These are phyloP conservation scores for Pipistrellus pipistrellus DNA, from an alignment of 2,797 vertebrate genomes.

Conservation along the genomic window DNA sequence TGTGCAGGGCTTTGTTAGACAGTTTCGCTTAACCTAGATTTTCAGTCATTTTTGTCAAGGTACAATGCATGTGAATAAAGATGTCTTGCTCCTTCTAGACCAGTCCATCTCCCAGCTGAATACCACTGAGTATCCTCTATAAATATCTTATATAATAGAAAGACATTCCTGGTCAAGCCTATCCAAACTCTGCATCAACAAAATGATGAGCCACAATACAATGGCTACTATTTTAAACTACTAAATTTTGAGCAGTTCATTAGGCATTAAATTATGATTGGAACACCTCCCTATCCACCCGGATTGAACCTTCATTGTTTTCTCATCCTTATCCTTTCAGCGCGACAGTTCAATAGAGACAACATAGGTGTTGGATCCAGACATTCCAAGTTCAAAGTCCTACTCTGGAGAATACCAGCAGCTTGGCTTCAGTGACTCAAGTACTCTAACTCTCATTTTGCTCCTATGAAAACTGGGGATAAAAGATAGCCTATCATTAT, in stretches of 20 bases:
- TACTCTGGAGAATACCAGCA: not conserved
- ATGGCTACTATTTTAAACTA: not conserved
- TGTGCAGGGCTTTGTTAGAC: rapidly evolving
- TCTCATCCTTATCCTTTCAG: not conserved
- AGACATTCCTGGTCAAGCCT: not conserved
- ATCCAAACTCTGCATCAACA: not conserved
- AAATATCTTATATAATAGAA: not conserved
- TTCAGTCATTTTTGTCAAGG: not conserved
- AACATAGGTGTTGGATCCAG: not conserved
- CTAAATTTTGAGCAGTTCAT: not conserved
- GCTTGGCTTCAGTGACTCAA: not conserved
- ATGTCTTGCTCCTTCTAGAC: not conserved
- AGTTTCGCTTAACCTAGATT: not conserved
- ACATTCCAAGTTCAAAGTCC: not conserved
- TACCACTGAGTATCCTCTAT: not conserved
- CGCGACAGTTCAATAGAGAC: not conserved
- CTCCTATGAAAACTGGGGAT: not conserved
- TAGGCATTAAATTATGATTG: not conserved
- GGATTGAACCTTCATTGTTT: not conserved
- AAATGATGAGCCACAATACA: conserved; percentile 9
- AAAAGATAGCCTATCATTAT: not conserved
- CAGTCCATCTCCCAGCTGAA: not conserved
- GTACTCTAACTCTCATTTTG: not conserved
- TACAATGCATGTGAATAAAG: not conserved
- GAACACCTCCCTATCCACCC: not conserved